Evolutionary conservation across 2,888 invertebrate species (phyloP).

Genomic region (Biston betularia): DNA sequence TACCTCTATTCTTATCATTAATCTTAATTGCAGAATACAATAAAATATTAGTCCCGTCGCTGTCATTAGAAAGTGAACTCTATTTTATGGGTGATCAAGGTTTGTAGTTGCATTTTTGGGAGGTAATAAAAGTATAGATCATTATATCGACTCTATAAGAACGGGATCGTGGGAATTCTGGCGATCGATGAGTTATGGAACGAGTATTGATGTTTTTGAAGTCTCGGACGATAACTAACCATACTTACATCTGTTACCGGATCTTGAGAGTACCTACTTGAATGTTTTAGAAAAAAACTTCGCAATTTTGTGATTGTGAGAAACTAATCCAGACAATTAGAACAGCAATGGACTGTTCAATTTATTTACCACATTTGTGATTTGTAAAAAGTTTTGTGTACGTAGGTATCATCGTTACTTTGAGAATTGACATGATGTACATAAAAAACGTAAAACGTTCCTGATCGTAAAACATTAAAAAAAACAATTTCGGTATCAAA

Average conservation of each 20-base stretch:
- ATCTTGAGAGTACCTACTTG: slow-evolving; percentile 34
- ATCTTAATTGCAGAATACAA: slow-evolving; percentile 86
- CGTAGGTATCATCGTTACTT: too few relatives aligned
- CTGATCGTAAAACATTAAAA: too few relatives aligned
- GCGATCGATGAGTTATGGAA: slow-evolving; percentile 74
- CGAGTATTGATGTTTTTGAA: slow-evolving; percentile 48
- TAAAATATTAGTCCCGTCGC: slow-evolving; percentile 75
- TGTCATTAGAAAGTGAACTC: slow-evolving; percentile 61
- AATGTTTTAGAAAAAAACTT: slow-evolving; percentile 9
- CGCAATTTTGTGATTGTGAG: background rate
- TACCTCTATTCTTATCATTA: slow-evolving; percentile 83
- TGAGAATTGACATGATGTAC: too few relatives aligned
- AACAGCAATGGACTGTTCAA: too few relatives aligned
- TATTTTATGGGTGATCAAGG: slow-evolving; percentile 60
- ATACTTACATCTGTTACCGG: slow-evolving; percentile 41
- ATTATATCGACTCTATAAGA: slow-evolving; percentile 80
- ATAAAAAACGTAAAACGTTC: too few relatives aligned
- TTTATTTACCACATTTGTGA: background rate
- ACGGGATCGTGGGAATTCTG: slow-evolving; percentile 83
- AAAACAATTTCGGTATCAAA: too few relatives aligned
- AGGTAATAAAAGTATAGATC: slow-evolving; percentile 77
- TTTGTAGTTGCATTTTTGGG: slow-evolving; percentile 56
- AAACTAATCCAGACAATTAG: too few relatives aligned
- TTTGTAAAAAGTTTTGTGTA: too few relatives aligned
- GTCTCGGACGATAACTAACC: slow-evolving; percentile 18